These are phyloP conservation scores for Hyalella azteca DNA, from an alignment of 2,888 invertebrate species.

Conservation along the genomic window DNA sequence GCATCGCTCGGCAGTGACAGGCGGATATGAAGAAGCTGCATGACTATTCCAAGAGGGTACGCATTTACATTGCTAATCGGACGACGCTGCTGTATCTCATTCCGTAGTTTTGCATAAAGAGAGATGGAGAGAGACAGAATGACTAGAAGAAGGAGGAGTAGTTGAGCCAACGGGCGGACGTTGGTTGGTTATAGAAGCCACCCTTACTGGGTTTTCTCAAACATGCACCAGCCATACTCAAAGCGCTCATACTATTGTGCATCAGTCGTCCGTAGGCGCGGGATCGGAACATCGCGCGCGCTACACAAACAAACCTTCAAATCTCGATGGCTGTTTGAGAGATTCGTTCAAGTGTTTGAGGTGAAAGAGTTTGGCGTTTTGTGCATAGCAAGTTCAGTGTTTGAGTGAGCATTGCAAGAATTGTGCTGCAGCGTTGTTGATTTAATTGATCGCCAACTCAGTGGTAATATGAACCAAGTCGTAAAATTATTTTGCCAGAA, in stretches of 20 bases:
- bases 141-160: slow-evolving; percentile 30
- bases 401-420: slow-evolving; percentile 3
- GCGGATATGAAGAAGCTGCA: slow-evolving; percentile 57
- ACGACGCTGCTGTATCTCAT: slow-evolving; percentile 56
- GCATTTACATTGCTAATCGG: slow-evolving; percentile 57
- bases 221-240: slow-evolving; percentile 14
- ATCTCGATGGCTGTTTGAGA: neutral
- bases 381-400: neutral
- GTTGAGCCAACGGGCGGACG: neutral
- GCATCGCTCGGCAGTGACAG: slow-evolving; percentile 45
- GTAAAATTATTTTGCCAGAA: too few species aligned
- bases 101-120: slow-evolving; percentile 58
- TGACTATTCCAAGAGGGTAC: slow-evolving; percentile 55
- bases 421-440: neutral
- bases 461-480: too few species aligned
- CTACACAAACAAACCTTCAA: neutral
- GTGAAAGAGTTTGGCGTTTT: neutral
- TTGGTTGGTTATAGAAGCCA: slow-evolving; percentile 36
- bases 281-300: neutral
- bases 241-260: slow-evolving; percentile 22
- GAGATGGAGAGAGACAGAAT: slow-evolving; percentile 40
- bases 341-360: slow-evolving; percentile 16
- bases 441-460: too few species aligned
- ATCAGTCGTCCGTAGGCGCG: neutral
- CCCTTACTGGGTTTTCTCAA: slow-evolving; percentile 28